Base-by-base conservation (phyloP, 1,140 invertebrate species). In the Brachionus rubens region DNA sequence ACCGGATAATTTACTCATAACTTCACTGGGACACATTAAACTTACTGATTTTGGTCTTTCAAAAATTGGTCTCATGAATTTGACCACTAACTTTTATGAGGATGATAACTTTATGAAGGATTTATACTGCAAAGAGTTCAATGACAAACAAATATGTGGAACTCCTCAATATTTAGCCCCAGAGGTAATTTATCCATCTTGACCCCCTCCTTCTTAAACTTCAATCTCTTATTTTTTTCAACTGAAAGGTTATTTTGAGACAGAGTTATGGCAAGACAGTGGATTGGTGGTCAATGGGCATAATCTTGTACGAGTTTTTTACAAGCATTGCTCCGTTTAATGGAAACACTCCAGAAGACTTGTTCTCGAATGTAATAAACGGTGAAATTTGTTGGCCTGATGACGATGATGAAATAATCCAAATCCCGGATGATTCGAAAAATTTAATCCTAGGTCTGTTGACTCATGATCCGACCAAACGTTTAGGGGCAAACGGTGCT, bases 231-330 rank as follows among this genome's bases (percentile, higher is more conserved):
- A 2, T 50, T 21, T 50, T 16, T 50, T 50, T 16, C 12, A 50
- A 43, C n/a, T 43, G n/a, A 54, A 10, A 62, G 56, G 59, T 65
- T 26, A 94, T 95, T 79, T 83, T 91, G 7, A 80, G 90, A 77
- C 87, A 88, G 78, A 87, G 88, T n/a, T 89, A 89, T 81, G 88
- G 88, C 21, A 98, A 99, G 86, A 95, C 96, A 0, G 96, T 99
- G 28, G 96, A 99, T 85, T 99, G 95, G 95, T 99, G 97, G 97
- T 94, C 95, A 0, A 96, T 99, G 91, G 96, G 96, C 56, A 92
- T 99, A 54, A 98, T 99, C 79, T 87, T 99, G 2, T 99, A 98
- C 83, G 96, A 99, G 87, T 99, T 99, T 87, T 87, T 99, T 3
- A 90, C 99, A 81, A 97, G 97, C 48, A 97, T 94, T 86, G 95